Evolutionary conservation across 1,140 invertebrate species (phyloP), one percentile per base, ranked within the genome.

Genomic region (Micrasema minimum): DNA sequence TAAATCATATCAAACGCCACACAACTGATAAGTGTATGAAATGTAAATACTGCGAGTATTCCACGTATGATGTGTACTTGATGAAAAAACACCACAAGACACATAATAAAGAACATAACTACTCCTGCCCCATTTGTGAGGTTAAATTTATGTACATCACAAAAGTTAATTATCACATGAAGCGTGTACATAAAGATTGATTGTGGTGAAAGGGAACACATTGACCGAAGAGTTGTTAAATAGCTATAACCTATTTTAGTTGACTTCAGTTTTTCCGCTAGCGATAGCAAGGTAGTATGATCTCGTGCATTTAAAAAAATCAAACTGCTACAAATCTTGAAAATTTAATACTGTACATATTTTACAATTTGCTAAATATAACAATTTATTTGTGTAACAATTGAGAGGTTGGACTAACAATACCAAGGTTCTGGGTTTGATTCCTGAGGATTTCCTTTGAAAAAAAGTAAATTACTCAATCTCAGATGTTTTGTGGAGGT

Each of bases 71-170:
- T 14, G 16, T 10, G 37, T 10, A 20, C n/a, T 11, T 14, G 14
- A 20, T 68, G 9, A 67, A 23, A 11, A 53, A 16, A 10, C 66
- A 68, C 55, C 57, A 41, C 9, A 12, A 12, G 7, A 55, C 16
- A 20, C 66, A 68, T 16, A 68, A 50, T 3, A n/a, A 23, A 12
- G 66, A 57, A 12, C 46, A 55, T n/a, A 41, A 31, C 10, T 68
- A 48, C 51, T 43, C 66, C 2, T 68, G 66, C 37, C 38, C 51
- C 2, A 12, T 68, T 2, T 68, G 66, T 35, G 51, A 66, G 46
- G 83, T 85, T 69, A 79, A 78, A 41, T 88, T 88, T 69, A 81
- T 78, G 31, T 79, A 83, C 14, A 83, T 81, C 53, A 75, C 80
- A 0, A 83, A 80, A 65, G 76, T 84, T 0, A 85, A 85, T 59